Evolutionary conservation across 2,888 invertebrate genomes (phyloP), one percentile per base, ranked within the genome.

Genomic region (Azorinus chamasolen): DNA sequence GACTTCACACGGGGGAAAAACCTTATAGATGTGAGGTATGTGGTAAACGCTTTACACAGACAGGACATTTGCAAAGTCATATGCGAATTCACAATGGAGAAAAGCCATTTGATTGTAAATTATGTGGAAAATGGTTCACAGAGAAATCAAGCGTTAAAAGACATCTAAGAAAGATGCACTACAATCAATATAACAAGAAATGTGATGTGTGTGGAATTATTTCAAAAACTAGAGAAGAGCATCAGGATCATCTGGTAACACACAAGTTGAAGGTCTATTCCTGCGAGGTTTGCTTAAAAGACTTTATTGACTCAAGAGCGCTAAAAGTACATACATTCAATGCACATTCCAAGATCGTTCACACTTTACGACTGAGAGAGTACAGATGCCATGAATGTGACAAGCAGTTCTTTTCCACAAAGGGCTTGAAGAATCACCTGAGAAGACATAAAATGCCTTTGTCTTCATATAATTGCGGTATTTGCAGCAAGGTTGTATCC

Each of bases 111-210:
- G 75, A 75, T 54, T 81, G 81, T 57, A 74, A 74, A 46, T 59
- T 81, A 0, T 81, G 81, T 57, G 78, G 78, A 5, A 78, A 75
- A 51, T 81, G 46, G 48, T 81, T 81, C 62, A 75, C 81, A 6
- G 81, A 81, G 41, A 78, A 75, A 51, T 81, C 81, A 4, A 78
- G 77, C 25, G 81, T 81, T 2, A 81, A 81, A 24, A 58, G 81
- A 14, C 81, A 81, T 65, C 46, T 81, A n/a, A 74, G 81, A 2
- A 81, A 81, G 37, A 78, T 81, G 68, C 81, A 81, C 46, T 81
- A 64, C 22, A 81, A 81, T 43, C 75, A 78, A 24, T 78, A 81
- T 46, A 81, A 78, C 57, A 81, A 81, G 55, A 81, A 81, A 50
- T 81, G 81, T 51, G 71, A 53, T 57, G 66, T 78, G 1, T 81